Conservation (phyloP, 2,797 vertebrate genomes). For the Tragelaphus oryx region DNA sequence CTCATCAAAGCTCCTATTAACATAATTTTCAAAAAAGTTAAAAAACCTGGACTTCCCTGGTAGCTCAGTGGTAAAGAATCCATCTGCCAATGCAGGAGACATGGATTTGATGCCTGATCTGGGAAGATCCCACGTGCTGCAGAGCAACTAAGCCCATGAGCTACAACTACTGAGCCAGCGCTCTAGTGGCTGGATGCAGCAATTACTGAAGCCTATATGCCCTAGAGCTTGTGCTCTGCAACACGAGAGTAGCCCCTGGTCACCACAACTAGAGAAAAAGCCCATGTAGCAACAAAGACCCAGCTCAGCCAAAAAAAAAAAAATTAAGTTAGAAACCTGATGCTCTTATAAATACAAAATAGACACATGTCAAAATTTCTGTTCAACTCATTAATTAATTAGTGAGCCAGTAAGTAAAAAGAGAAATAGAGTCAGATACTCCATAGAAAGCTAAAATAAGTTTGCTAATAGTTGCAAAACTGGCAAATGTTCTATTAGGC, state of each 20-base stretch:
- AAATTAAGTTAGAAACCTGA: not conserved
- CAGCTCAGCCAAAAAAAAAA: not conserved
- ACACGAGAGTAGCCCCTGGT: not conserved
- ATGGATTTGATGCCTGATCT: fast-evolving
- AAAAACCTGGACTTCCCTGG: not conserved
- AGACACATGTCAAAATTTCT: not conserved
- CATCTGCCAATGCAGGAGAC: not conserved
- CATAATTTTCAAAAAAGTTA: not conserved
- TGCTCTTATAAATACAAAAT: slow-evolving; percentile 5
- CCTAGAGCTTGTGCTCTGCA: not conserved
- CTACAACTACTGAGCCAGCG: not conserved
- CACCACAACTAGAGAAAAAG: not conserved
- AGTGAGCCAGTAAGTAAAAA: not conserved
- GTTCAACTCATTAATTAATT: not conserved
- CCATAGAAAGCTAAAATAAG: not conserved
- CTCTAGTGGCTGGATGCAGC: not conserved
- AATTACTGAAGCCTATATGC: not conserved
- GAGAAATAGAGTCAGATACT: not conserved
- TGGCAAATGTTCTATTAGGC: not conserved
- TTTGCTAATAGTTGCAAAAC: not conserved
- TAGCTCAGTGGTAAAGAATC: not conserved
- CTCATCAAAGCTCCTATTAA: not conserved
- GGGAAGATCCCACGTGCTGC: not conserved
- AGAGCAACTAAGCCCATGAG: not conserved
- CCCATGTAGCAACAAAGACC: not conserved